Percentiles rank a stretch among this genome's conserved stretches.
phyloP scores from a whole-genome alignment of 2,888 invertebrate genomes.

The Bombylius major region DNA sequence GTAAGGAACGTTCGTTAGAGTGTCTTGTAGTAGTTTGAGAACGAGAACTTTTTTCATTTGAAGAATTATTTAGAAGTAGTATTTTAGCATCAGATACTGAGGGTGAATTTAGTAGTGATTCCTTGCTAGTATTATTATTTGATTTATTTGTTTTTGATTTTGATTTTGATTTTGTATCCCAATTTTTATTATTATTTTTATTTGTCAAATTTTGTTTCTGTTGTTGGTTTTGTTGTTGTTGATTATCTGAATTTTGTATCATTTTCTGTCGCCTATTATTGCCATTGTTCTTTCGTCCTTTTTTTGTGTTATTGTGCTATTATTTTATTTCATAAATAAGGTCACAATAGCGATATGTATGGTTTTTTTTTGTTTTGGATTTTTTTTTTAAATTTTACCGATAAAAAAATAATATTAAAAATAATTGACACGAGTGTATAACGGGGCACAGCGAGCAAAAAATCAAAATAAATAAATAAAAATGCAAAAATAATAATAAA shows the following conservation, averaged over 20 bases:
- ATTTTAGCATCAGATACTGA: not conserved
- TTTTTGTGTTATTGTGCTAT: not conserved
- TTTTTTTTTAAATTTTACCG: too few species aligned
- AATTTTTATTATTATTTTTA: not conserved
- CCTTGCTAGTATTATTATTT: not conserved
- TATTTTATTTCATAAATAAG: not conserved
- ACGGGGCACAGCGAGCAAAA: too few species aligned
- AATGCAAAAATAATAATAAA: too few species aligned
- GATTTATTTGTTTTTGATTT: not conserved
- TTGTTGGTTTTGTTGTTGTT: constrained; percentile 1
- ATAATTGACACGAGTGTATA: too few species aligned
- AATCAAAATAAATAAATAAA: too few species aligned
- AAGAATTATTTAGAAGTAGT: not conserved
- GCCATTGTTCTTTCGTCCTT: constrained; percentile 1
- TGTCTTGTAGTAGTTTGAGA: not conserved
- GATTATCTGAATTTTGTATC: not conserved
- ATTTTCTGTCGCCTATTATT: not conserved
- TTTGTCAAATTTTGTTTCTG: not conserved
- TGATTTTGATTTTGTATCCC: not conserved
- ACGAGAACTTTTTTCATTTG: constrained; percentile 2
- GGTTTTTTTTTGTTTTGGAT: too few species aligned
- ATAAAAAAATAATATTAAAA: too few species aligned
- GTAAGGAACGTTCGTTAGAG: constrained; percentile 30
- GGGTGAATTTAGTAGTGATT: not conserved
- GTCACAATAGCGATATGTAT: too few species aligned